These are phyloP conservation scores for Heliconius sara DNA, from an alignment of 2,888 invertebrate species.

Conservation along the genomic window DNA sequence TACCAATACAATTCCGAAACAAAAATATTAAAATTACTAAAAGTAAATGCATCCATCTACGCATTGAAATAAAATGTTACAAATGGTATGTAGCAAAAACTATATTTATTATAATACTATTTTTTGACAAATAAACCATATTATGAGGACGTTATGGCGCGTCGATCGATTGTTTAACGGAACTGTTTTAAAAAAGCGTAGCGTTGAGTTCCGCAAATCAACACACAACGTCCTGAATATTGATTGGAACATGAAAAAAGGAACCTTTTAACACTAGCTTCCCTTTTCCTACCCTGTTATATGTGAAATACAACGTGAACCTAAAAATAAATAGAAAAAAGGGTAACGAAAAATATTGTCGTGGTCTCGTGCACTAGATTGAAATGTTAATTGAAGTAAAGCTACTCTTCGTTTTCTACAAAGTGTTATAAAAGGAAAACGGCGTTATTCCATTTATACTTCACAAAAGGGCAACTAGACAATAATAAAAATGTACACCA, in stretches of 20 bases:
- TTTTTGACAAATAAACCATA: constrained; percentile 4
- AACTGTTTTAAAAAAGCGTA: background rate
- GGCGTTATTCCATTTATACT: constrained; percentile 14
- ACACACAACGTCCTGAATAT: background rate
- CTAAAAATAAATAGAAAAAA: background rate
- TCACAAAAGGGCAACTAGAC: background rate
- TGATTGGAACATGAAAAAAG: no score
- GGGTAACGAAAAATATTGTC: constrained; percentile 27
- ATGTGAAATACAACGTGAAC: background rate
- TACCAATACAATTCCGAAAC: background rate
- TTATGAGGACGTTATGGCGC: background rate
- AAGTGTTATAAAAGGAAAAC: constrained; percentile 20
- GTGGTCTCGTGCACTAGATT: constrained; percentile 25
- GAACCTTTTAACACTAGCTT: background rate
- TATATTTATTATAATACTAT: constrained; percentile 1
- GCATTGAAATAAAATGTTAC: background rate
- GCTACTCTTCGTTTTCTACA: constrained; percentile 20
- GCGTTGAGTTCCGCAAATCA: background rate
- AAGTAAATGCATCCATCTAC: background rate
- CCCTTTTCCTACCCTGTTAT: no score
- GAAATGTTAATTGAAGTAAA: constrained; percentile 36
- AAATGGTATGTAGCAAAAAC: background rate
- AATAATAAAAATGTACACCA: background rate
- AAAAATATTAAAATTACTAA: background rate
- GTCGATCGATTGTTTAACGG: background rate